A percentile compares a stretch with the other conserved stretches of the same genome.
phyloP scores from a whole-genome alignment of 2,113 vertebrate genomes.

The Vombatus ursinus region DNA sequence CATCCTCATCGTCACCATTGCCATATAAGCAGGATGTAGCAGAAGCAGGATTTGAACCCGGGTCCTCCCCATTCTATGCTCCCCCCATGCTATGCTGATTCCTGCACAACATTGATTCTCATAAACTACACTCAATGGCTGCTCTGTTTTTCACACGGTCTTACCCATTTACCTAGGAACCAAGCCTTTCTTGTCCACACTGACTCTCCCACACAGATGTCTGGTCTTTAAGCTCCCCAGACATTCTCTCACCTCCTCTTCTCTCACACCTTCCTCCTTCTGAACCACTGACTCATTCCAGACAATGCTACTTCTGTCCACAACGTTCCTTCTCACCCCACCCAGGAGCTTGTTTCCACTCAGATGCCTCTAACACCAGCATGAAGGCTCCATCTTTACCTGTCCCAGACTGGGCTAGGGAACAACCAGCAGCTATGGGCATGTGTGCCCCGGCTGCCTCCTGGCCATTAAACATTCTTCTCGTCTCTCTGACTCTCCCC shows the following conservation, averaged over 20 bases:
- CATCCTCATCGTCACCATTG: neutral
- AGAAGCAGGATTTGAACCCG: neutral
- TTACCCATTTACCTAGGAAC: neutral
- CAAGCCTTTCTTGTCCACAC: neutral
- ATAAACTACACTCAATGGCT: neutral
- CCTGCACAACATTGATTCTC: neutral
- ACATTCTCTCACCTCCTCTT: neutral
- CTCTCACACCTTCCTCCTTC: neutral
- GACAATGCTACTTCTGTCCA: neutral
- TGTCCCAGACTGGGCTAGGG: neutral
- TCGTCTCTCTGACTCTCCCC: neutral
- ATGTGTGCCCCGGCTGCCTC: neutral
- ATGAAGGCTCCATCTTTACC: neutral
- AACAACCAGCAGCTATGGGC: neutral
- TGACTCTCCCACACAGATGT: neutral
- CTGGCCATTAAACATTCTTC: neutral
- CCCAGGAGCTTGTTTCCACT: neutral
- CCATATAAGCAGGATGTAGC: no score
- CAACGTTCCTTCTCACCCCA: neutral
- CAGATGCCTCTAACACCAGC: neutral
- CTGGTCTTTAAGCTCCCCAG: neutral
- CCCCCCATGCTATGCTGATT: neutral
- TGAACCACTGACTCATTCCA: neutral
- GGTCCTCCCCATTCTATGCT: no score
- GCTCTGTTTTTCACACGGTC: neutral